Evolutionary conservation across 1,140 invertebrate genomes (phyloP).

Genomic region (Aphelenchoides besseyi): DNA sequence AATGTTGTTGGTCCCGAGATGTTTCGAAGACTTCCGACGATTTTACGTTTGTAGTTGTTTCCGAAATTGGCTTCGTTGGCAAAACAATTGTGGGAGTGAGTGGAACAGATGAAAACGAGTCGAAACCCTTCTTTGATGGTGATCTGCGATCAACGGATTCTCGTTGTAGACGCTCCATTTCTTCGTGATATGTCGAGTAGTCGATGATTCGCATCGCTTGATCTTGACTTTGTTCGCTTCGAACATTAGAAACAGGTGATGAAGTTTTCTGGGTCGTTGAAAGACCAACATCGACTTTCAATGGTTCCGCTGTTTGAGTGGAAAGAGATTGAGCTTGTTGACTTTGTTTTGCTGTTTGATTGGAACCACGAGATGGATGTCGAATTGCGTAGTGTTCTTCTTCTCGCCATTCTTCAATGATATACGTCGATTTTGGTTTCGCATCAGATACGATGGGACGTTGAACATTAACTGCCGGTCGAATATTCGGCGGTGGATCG

Average conservation of each 20-base stretch:
- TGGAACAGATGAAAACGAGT: slow-evolving; percentile 16
- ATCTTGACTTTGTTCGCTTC: neutral
- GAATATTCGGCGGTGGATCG: slow-evolving; percentile 19
- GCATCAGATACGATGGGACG: neutral
- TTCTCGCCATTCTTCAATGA: neutral
- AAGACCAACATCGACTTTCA: neutral
- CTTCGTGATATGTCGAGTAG: slow-evolving; percentile 42
- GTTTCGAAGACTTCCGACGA: neutral
- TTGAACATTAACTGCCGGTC: neutral
- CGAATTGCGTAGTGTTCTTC: slow-evolving; percentile 1
- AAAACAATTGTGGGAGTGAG: slow-evolving; percentile 36
- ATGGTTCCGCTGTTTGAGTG: neutral
- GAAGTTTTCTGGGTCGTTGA: neutral
- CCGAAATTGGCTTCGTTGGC: neutral
- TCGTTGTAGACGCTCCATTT: slow-evolving; percentile 40
- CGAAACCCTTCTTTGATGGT: neutral
- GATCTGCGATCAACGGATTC: slow-evolving; percentile 29
- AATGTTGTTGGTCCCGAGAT: neutral
- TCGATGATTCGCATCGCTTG: slow-evolving; percentile 38
- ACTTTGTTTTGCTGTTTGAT: neutral
- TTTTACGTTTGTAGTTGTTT: neutral
- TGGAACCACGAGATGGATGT: neutral
- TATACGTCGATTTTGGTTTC: neutral
- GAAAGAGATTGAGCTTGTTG: neutral
- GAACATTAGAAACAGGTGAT: neutral